phyloP scores from a whole-genome alignment of 37 sponge, comb jelly and placozoan species.

The Geodia barretti region DNA sequence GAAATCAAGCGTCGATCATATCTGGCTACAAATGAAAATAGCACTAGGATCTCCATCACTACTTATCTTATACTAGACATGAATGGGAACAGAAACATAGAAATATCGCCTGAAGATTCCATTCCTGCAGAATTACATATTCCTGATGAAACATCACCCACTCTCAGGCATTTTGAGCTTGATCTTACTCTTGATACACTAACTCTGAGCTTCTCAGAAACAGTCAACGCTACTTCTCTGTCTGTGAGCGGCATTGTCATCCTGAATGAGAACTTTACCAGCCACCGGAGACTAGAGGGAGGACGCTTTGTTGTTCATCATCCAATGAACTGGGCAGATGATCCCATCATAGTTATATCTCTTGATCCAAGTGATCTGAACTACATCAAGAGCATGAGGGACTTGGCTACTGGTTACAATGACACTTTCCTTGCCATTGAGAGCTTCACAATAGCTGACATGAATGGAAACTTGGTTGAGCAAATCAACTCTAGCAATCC shows the following conservation, averaged over 20 bases:
- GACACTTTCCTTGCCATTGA: constrained; percentile 65
- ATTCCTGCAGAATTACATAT: constrained; percentile 35
- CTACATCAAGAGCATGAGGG: constrained; percentile 71
- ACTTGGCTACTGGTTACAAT: constrained; percentile 51
- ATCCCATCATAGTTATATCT: constrained; percentile 64
- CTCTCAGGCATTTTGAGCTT: constrained; percentile 54
- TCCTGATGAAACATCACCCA: constrained; percentile 52
- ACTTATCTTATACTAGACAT: constrained; percentile 71
- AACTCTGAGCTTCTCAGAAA: constrained; percentile 81
- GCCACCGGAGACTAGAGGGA: constrained; percentile 23
- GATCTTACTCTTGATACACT: constrained; percentile 71
- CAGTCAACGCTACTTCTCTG: constrained; percentile 72
- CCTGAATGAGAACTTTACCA: constrained; percentile 39
- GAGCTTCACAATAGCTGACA: constrained; percentile 62
- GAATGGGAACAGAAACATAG: constrained; percentile 72
- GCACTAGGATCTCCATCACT: constrained; percentile 63
- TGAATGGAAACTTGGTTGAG: constrained; percentile 65
- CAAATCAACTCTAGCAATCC: constrained; percentile 26
- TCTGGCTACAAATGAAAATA: constrained; percentile 42
- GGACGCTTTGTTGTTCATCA: constrained; percentile 33
- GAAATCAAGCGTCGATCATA: constrained; percentile 76
- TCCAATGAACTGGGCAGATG: constrained; percentile 49
- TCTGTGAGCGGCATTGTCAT: constrained; percentile 50
- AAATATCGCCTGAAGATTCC: constrained; percentile 35
- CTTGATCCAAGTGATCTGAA: constrained; percentile 63